phyloP scores from a whole-genome alignment of 2,888 invertebrate genomes.

The Meliscaeva auricollis region DNA sequence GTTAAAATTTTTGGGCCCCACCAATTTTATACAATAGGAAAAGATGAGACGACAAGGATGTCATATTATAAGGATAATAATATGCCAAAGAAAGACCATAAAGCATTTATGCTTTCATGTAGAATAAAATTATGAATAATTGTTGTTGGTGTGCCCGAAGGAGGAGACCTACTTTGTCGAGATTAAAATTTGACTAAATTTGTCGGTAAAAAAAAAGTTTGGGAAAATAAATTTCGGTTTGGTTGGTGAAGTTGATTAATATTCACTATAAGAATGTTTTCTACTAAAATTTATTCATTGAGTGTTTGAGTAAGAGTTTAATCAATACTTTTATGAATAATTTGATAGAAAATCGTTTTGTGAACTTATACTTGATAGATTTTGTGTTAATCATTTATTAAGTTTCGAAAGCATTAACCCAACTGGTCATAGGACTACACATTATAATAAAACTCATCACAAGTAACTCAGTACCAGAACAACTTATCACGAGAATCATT shows the following conservation, averaged over 20 bases:
- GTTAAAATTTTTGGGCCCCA: slow-evolving; percentile 61
- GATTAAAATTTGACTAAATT: slow-evolving; percentile 56
- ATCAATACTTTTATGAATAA: too few species aligned
- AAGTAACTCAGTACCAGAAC: too few species aligned
- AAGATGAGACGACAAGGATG: slow-evolving; percentile 21
- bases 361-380: too few species aligned
- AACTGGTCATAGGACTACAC: too few species aligned
- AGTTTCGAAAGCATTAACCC: too few species aligned
- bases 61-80: slow-evolving; percentile 49
- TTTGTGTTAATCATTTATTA: too few species aligned
- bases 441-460: too few species aligned
- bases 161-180: slow-evolving; percentile 8
- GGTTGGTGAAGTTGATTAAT: neutral
- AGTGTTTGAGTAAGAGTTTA: too few species aligned
- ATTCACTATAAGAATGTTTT: neutral
- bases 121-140: slow-evolving; percentile 55
- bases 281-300: neutral
- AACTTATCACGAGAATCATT: too few species aligned
- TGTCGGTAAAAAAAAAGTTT: neutral
- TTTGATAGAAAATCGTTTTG: too few species aligned
- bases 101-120: slow-evolving; percentile 40
- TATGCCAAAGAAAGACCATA: slow-evolving; percentile 5
- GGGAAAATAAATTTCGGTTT: neutral
- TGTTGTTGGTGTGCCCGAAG: neutral
- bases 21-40: slow-evolving; percentile 44